Evolutionary conservation across 2,797 vertebrate genomes (phyloP), one percentile per base, ranked within the genome.

Genomic region (Chloroceryle inda): DNA sequence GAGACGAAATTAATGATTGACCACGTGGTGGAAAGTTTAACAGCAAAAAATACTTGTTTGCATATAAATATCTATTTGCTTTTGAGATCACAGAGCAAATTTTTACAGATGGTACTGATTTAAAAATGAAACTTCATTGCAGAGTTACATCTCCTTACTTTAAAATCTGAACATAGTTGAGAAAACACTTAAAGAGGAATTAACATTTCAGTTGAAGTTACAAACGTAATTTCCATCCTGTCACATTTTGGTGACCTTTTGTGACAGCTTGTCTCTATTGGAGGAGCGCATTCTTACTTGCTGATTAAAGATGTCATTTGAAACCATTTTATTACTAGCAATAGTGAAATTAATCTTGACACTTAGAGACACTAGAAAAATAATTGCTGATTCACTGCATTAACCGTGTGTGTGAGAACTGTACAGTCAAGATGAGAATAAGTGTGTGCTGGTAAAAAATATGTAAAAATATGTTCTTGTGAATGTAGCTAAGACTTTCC

Each of bases 221-320:
- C 98, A 98, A 98, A 98, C 95, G 96, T 98, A 98, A 98, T 99
- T 99, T 99, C 96, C 97, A 98, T 98, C 98, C 98, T 98, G 98
- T 98, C 98, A 98, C 97, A 98, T 98, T 98, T 98, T 98, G 97
- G 98, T 98, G 98, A 99, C 98, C 98, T 98, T 98, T 97, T 97
- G 97, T 99, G 98, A 99, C 98, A 98, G 98, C 98, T 98, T 98
- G 98, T 98, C 98, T 98, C 97, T 98, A 98, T 98, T 98, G 98
- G 98, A 97, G 96, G 98, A 98, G 97, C 97, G 98, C 96, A 96
- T 98, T 98, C 98, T 98, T 98, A 97, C 97, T 98, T 98, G 96
- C 98, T 98, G 98, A 99, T 99, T 98, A 98, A 98, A 99, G 98
- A 98, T 99, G 99, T 99, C 99, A 98, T 98, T 98, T 99, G 98